Conservation (phyloP, 2,113 vertebrate genomes). For the Pardalotus punctatus region DNA sequence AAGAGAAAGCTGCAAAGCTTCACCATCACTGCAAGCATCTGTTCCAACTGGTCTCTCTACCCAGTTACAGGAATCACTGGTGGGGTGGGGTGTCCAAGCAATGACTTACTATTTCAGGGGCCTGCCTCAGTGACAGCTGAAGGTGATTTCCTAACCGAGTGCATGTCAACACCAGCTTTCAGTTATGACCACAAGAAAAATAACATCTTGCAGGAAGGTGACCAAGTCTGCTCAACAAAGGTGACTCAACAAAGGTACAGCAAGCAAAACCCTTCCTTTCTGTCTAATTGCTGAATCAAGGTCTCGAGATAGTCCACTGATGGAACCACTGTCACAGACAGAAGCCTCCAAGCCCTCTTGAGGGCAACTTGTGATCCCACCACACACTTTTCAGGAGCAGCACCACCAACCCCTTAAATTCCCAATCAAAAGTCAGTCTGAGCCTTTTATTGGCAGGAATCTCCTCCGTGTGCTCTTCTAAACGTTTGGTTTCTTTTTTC, state of each 20-base stretch:
- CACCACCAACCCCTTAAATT: not conserved
- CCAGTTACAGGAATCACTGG: not conserved
- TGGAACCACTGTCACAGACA: not conserved
- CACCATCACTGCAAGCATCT: not conserved
- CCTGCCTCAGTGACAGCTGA: not conserved
- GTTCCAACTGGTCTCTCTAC: not conserved
- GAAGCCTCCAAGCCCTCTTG: not conserved
- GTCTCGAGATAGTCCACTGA: not conserved
- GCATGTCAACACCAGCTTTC: not conserved
- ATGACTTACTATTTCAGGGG: not conserved
- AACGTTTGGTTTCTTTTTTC: too few relatives aligned
- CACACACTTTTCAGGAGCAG: not conserved
- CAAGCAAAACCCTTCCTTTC: not conserved
- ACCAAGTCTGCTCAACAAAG: not conserved
- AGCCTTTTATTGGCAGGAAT: not conserved
- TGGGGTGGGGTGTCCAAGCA: not conserved
- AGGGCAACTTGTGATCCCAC: not conserved
- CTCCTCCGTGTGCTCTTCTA: not conserved
- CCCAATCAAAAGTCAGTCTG: not conserved
- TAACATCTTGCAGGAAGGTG: not conserved
- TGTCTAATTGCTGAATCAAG: constrained; percentile 12
- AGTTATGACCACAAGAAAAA: not conserved
- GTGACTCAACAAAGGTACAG: not conserved
- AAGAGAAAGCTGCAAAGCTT: not conserved
- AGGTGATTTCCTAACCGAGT: not conserved